Base-by-base conservation (phyloP, 2,888 invertebrate genomes). In the Homarus gammarus region DNA sequence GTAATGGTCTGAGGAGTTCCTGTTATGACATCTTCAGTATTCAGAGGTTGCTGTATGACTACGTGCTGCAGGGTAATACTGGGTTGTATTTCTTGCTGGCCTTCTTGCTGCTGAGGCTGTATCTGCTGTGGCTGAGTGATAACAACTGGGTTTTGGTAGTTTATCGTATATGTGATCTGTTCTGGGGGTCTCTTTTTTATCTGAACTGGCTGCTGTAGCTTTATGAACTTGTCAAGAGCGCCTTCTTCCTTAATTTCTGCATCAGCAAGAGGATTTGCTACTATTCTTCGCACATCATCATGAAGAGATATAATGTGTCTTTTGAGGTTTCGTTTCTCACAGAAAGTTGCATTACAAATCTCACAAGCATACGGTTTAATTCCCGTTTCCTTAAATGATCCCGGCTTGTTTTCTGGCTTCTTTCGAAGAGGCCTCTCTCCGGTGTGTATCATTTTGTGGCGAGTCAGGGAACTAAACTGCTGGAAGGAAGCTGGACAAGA, bases 401-500 rank as follows among this genome's bases (percentile, higher is more conserved):
- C 84, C 15, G 88, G 82, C 18, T 85, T 85, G 51, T 78, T 90
- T 56, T 88, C 84, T 27, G 83, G 84, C 31, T 88, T 90, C n/a
- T 85, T 85, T 36, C 87, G 68, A 10, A 86, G 56, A 0, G 91
- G 90, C n/a, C 84, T 70, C 77, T 91, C 88, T 0, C 90, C 90
- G 8, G 91, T 91, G 68, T 91, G 91, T 40, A 91, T 91, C 87
- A 91, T 90, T 64, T 91, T 90, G 68, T 91, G 91, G 31, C 87
- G 84, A 22, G 82, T 86, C 12, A 91, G 86, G n/a, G 91, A 91
- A 33, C 88, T 75, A 49, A 81, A 73, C 75, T 90, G 90, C 78
- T 90, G 87, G 79, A 91, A 91, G 51, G 91, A 91, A n/a, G 91
- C 87, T 18, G 91, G 91, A 36, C 91, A 91, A 31, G 72, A 49